These are phyloP conservation scores for Zoanthus sociatus DNA, from an alignment of 92 coral and sea anemone species.

Conservation along the genomic window DNA sequence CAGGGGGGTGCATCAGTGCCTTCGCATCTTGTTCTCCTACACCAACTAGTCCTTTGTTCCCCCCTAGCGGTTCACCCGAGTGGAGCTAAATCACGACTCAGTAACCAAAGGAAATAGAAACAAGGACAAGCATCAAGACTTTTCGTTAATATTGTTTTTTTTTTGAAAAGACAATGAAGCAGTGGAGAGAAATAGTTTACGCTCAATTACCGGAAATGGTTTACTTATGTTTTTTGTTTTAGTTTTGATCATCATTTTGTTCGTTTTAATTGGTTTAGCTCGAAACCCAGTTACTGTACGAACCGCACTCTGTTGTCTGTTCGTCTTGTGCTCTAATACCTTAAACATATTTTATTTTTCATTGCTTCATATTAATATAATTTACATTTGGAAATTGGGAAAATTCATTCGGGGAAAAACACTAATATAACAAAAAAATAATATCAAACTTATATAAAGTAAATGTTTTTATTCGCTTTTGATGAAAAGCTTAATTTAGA, in stretches of 20 bases:
- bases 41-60: constrained; percentile 79
- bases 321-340: no score
- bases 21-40: constrained; percentile 83
- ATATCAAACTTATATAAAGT: constrained; percentile 20
- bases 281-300: no score
- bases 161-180: not conserved
- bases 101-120: not conserved
- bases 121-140: not conserved
- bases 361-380: no score
- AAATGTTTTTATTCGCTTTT: constrained; percentile 7
- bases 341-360: no score
- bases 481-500: not conserved
- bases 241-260: not conserved
- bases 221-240: not conserved
- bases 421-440: not conserved
- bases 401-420: not conserved
- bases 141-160: not conserved
- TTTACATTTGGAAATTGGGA: no score
- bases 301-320: no score
- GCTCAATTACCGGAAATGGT: not conserved
- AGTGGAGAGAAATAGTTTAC: not conserved
- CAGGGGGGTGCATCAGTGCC: constrained; percentile 87
- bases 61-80: constrained; percentile 84
- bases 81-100: constrained; percentile 53
- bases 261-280: not conserved